Base-by-base conservation (phyloP, 2,888 invertebrate genomes). In the Cosmia trapezina region DNA sequence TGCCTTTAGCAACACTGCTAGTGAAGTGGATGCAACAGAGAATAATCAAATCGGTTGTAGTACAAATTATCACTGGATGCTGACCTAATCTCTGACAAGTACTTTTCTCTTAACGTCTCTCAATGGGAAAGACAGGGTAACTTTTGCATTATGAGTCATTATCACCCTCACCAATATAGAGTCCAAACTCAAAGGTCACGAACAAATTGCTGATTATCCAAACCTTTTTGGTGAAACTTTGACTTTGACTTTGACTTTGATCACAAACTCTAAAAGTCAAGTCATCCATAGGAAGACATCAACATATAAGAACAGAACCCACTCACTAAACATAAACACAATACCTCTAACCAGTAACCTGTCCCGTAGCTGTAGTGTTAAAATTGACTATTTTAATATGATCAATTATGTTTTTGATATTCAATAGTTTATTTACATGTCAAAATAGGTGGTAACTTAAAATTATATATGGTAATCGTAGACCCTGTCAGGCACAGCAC, bases 341-440 rank as follows among this genome's bases (percentile, higher is more conserved):
- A 63, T 4, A 64, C 3, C 19, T 43, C 22, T 12, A 59, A 19
- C 33, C 8, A 59, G n/a, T 2, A 14, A 73, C 66, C 41, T n/a
- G 56, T 64, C 17, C 12, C 49, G 65, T 60, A 47, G 60, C 53
- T 33, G 49, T 57, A 61, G 64, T 57, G 71, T 68, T 74, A 51
- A 53, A 67, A 71, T 70, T 71, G 67, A 76, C 83, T 84, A 85
- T 90, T 91, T 90, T 90, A 89, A 87, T 87, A 86, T 82, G 80
- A 70, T 12, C 7, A 19, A 61, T 45, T 28, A 12, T 45, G 11
- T 28, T 45, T 62, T 45, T 43, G 22, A 37, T 12, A n/a, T 2
- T 37, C 19, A 49, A 49, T 49, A 49, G 5, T 47, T 47, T 47
- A 8, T 49, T 49, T 49, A 8, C 19, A 49, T 49, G 19, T 19